Evolutionary conservation across 2,797 vertebrate genomes (phyloP), one percentile per base, ranked within the genome.

Genomic region (Bovichtus diacanthus): DNA sequence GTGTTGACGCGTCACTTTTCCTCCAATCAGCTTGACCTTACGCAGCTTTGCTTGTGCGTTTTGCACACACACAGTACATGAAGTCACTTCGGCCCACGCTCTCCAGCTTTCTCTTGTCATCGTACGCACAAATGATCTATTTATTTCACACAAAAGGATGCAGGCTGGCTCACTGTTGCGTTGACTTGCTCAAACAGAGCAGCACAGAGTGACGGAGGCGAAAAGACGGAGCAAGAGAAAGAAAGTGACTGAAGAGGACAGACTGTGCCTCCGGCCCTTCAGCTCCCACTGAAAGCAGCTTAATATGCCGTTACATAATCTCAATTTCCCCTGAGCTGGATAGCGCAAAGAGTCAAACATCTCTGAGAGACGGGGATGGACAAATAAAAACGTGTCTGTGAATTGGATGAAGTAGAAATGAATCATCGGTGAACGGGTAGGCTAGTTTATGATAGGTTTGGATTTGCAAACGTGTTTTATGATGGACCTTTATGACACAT

Each of bases 281-380:
- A 56, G 84, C 75, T 80, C 63, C 64, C 67, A 70, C 68, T 76
- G 83, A 93, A 92, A 94, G 91, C 91, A 88, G 90, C 91, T 94
- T 94, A 94, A 81, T 76, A 79, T 44, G 68, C 54, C 53, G 50
- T 95, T 94, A 92, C 41, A 54, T 92, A 93, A 95, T 81, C 80
- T 29, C 63, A 74, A 53, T 69, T 77, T 81, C 62, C 53, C 64
- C 82, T 78, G 76, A 84, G 84, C 73, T 74, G 78, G 80, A 75
- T 19, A 49, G 70, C 83, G 78, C 76, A 70, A 46, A 83, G 72
- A 81, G 71, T 87, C 73, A 87, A 64, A 80, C 64, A 54, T 72
- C 16, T 49, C 50, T 56, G 68, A 23, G 53, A 53, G 38, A 46
- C 23, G n/a, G 75, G 67, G 64, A 85, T 25, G 69, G 36, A 78